Evolutionary conservation across 2,797 vertebrate genomes (phyloP).

Genomic region (Tarsius wallacei): DNA sequence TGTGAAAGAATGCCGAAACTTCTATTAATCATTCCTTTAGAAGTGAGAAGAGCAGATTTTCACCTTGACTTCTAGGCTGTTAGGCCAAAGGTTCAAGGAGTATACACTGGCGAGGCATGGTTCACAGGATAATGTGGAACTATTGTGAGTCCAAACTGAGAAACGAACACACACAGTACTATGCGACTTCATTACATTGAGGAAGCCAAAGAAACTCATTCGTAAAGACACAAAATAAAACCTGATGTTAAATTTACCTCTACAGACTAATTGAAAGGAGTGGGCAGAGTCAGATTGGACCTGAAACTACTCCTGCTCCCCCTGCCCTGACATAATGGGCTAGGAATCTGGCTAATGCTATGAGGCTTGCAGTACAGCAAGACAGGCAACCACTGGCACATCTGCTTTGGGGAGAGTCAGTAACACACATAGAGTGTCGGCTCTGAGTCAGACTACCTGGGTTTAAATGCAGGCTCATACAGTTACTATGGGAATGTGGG

Average conservation of each 20-base stretch:
- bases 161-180: not conserved
- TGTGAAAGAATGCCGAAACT: not conserved
- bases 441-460: not conserved
- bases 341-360: not conserved
- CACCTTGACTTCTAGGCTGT: not conserved
- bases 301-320: not conserved
- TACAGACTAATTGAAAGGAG: not conserved
- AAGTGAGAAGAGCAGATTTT: constrained; percentile 12
- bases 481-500: not conserved
- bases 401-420: not conserved
- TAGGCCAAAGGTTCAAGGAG: not conserved
- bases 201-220: constrained; percentile 17
- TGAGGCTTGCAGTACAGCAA: not conserved
- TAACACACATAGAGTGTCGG: not conserved
- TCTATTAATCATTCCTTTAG: constrained; percentile 30
- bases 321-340: not conserved
- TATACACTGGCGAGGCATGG: not conserved
- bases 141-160: not conserved
- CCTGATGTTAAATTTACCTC: not conserved
- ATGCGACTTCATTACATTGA: not conserved
- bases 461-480: not conserved
- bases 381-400: not conserved
- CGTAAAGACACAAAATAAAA: constrained; percentile 36
- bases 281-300: not conserved
- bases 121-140: not conserved